Conservation (phyloP, 2,797 vertebrate genomes). For the Sarcoramphus papa region DNA sequence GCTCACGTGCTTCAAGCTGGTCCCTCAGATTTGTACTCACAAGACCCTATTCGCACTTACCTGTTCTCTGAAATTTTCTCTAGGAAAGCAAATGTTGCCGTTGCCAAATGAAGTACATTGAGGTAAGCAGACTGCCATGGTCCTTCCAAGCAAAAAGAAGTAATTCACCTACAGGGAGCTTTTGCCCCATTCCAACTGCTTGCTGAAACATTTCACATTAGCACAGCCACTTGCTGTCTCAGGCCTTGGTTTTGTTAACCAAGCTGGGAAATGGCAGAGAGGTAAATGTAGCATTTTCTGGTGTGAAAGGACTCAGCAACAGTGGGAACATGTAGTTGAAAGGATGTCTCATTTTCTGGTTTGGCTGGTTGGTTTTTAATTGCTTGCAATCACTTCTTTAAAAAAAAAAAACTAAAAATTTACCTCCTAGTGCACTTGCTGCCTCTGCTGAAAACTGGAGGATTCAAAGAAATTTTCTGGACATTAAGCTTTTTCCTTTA, state of each 20-base stretch:
- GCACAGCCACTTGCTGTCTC: not conserved
- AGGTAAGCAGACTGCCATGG: not conserved
- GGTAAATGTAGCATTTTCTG: not conserved
- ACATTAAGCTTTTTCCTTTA: not conserved
- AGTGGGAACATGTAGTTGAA: not conserved
- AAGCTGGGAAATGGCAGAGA: not conserved
- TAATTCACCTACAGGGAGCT: not conserved
- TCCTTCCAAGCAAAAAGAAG: not conserved
- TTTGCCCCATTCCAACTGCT: not conserved
- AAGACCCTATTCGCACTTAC: not conserved
- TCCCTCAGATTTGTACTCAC: not conserved
- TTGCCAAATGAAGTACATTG: not conserved
- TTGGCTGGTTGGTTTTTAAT: not conserved
- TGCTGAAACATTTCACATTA: not conserved
- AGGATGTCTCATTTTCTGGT: not conserved
- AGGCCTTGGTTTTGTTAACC: not conserved
- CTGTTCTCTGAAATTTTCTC: not conserved
- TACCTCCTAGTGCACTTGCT: not conserved
- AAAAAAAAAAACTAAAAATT: not conserved
- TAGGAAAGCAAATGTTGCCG: not conserved
- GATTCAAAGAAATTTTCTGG: not conserved
- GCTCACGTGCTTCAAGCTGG: fast-evolving
- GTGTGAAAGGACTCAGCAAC: not conserved
- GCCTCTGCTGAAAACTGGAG: not conserved
- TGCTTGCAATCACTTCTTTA: not conserved